A percentile compares a stretch with the other conserved stretches of the same genome.
Conservation (phyloP, 2,797 vertebrate species). For the Falco concolor region DNA sequence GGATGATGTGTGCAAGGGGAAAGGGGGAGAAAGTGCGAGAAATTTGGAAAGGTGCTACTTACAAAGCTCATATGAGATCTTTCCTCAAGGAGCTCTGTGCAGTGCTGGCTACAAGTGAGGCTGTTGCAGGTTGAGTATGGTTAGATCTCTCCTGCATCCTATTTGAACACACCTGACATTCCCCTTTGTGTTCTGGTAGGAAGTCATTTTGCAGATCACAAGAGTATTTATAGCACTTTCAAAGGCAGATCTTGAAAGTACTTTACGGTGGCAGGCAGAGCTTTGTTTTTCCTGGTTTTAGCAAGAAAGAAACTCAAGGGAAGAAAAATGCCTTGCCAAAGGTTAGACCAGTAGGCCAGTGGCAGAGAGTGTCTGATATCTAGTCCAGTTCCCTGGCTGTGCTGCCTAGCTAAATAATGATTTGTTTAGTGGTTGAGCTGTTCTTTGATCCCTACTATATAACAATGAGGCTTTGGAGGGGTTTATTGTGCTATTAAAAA, state of each 20-base stretch:
- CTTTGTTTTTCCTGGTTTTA: background rate
- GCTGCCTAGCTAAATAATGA: constrained; percentile 33
- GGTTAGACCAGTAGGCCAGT: background rate
- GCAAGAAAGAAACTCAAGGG: background rate
- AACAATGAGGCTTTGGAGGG: constrained; percentile 54
- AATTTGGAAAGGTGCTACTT: background rate
- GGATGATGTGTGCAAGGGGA: background rate
- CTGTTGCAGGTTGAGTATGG: background rate
- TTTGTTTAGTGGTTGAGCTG: constrained; percentile 52
- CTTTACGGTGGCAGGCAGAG: background rate
- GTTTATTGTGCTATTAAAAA: constrained; percentile 64
- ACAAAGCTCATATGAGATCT: background rate
- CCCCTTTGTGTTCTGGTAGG: background rate
- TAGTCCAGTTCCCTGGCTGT: background rate
- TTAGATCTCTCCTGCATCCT: background rate
- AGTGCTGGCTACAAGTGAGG: background rate
- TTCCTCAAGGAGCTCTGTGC: background rate
- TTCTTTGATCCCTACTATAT: constrained; percentile 34
- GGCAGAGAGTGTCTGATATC: background rate
- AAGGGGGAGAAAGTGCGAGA: background rate
- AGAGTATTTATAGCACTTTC: background rate
- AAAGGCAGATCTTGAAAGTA: background rate
- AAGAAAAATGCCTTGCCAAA: background rate
- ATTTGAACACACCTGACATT: background rate
- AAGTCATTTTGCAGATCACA: background rate